Conservation (phyloP, 2,888 invertebrate genomes). For the Mythimna albipuncta region DNA sequence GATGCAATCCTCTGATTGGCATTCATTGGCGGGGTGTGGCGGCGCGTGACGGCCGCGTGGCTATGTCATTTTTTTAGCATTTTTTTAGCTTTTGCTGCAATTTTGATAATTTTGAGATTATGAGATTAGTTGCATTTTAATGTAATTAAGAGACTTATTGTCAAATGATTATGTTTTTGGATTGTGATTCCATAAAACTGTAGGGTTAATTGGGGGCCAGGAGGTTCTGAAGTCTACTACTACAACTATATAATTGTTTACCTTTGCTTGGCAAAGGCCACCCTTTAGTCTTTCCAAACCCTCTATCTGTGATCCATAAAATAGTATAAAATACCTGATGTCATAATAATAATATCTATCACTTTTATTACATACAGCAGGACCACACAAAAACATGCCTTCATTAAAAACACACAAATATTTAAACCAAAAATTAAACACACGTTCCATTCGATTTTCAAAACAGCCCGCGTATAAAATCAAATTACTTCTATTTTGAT, state of each 20-base stretch:
- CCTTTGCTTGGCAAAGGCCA: not conserved
- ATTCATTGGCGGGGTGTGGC: constrained; percentile 51
- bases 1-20: constrained; percentile 75
- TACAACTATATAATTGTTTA: not conserved
- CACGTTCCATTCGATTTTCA: constrained; percentile 72
- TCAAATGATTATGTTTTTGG: not conserved
- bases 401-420: constrained; percentile 38
- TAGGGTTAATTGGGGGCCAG: not conserved
- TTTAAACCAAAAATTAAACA: constrained; percentile 57
- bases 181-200: not conserved
- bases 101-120: constrained; percentile 38
- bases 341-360: not conserved
- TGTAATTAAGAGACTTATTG: constrained; percentile 20
- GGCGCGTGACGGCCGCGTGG: constrained; percentile 56
- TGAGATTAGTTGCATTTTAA: constrained; percentile 4
- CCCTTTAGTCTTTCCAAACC: not conserved
- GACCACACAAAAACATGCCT: constrained; percentile 7
- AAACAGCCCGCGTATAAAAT: constrained; percentile 82
- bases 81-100: constrained; percentile 19
- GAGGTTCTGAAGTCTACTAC: too few species aligned
- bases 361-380: too few species aligned
- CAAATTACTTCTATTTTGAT: constrained; percentile 87
- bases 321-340: too few species aligned
- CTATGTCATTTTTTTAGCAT: constrained; percentile 16
- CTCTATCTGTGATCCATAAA: not conserved